Base-by-base conservation (phyloP, 2,888 invertebrate species). In the Temnothorax rugatulus region DNA sequence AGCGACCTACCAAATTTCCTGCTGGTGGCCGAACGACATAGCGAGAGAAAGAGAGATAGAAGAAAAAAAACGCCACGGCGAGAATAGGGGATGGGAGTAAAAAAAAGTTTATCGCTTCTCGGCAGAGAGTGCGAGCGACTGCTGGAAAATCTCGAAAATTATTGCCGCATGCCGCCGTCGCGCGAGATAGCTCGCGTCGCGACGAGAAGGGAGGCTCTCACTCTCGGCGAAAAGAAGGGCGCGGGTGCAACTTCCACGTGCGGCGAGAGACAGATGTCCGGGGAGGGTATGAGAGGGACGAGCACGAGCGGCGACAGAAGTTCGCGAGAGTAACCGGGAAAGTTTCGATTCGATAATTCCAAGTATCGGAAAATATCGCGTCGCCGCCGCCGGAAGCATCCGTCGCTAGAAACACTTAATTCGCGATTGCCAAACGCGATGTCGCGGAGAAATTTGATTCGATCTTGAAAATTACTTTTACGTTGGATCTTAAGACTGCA, bases 71-170 rank as follows among this genome's bases (percentile, higher is more conserved):
- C 52, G 18, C 13, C 29, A n/a, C 18, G 18, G 29, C 34, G 44
- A 57, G 44, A 59, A 59, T 71, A 47, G 47, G 15, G 29, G 15
- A 9, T 34, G 34, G 25, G n/a, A 13, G 18, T 54, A 50, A 59
- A 73, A 71, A 71, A 75, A 81, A 81, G 79, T 84, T 82, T 82
- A 84, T 84, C 84, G 84, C 73, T 82, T 54, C 41, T 82, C 57
- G 68, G 64, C 68, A 71, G 76, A 64, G 68, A 73, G 63, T 38
- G 50, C 47, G 66, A 25, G 75, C 57, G 50, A 68, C 66, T 59
- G 83, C 74, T 61, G 83, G 74, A 84, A 71, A 84, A 84, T 84
- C 84, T 84, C n/a, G 69, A 68, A 83, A 84, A 84, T 84, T 84
- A 84, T 84, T 75, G 82, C 64, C 64, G 50, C 81, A 79, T 34